Evolutionary conservation across 2,113 vertebrate species (phyloP), one percentile per base, ranked within the genome.

Genomic region (Ophthalmolycus amberensis): DNA sequence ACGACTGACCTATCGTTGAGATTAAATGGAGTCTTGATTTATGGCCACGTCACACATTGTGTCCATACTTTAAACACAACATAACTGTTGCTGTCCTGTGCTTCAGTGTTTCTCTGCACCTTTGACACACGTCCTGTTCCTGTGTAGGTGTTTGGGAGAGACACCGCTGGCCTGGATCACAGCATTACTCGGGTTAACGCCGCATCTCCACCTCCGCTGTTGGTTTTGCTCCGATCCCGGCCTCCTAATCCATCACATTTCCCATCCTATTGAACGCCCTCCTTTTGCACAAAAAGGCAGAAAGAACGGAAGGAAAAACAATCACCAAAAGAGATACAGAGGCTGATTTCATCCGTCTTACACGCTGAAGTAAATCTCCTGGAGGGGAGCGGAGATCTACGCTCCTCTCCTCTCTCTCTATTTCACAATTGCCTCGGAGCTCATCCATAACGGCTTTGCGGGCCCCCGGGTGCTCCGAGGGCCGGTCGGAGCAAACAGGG

Each of bases 271-370:
- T 10, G 65, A 80, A 66, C 67, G 9, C 14, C 68, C 73, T 65
- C 71, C 83, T 75, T 69, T 84, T 71, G 62, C 64, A 68, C 52
- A 11, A 8, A 79, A 84, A 79, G 56, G 56, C 66, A 60, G 46
- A 78, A 70, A 42, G 82, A 83, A 77, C 20, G 58, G 79, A 82
- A 85, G 84, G 64, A 91, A 91, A 93, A 93, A 92, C 90, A 94
- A 93, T 93, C 93, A 94, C 85, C 87, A 88, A 89, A 69, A 85
- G 85, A 91, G 91, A 94, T 90, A 92, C 87, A 80, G 74, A 63
- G 82, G 84, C 88, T 90, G 91, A 93, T 93, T 94, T 88, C 92
- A 94, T 93, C 91, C 90, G 86, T 91, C 92, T 91, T 89, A 27
- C 82, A 52, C 58, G 80, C 80, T 22, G 77, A 59, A 88, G 90